Evolutionary conservation across 2,888 invertebrate genomes (phyloP).

Genomic region (Eilema depressum): DNA sequence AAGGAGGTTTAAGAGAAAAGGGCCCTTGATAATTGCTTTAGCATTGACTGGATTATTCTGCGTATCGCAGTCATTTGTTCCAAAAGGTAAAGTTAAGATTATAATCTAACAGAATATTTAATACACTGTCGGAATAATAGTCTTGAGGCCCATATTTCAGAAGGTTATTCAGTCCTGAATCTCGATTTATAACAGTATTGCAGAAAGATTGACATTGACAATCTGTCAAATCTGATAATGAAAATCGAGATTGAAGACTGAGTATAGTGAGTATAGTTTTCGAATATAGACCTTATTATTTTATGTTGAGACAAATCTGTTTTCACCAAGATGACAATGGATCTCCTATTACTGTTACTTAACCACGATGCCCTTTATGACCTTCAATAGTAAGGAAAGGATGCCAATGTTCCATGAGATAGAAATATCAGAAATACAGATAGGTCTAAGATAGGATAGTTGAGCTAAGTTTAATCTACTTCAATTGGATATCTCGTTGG

Average conservation of each 20-base stretch:
- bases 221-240: too few relatives aligned
- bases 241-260: too few relatives aligned
- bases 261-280: too few relatives aligned
- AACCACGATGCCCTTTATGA: too few relatives aligned
- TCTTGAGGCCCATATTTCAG: not conserved
- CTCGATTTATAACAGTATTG: too few relatives aligned
- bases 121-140: not conserved
- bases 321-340: not conserved
- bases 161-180: too few relatives aligned
- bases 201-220: too few relatives aligned
- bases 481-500: not conserved
- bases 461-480: too few relatives aligned
- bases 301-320: not conserved
- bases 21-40: slow-evolving; percentile 58
- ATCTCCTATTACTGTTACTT: not conserved
- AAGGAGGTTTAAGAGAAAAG: slow-evolving; percentile 81
- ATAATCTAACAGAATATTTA: not conserved
- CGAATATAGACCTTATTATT: not conserved
- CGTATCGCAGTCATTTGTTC: slow-evolving; percentile 32
- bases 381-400: too few relatives aligned
- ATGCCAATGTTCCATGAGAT: too few relatives aligned
- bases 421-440: too few relatives aligned
- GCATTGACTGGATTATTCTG: slow-evolving; percentile 36
- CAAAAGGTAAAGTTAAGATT: slow-evolving; percentile 29
- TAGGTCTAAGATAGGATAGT: too few relatives aligned